Conservation (phyloP, 2,797 vertebrate genomes). For the Petrocephalus schoutedeni region DNA sequence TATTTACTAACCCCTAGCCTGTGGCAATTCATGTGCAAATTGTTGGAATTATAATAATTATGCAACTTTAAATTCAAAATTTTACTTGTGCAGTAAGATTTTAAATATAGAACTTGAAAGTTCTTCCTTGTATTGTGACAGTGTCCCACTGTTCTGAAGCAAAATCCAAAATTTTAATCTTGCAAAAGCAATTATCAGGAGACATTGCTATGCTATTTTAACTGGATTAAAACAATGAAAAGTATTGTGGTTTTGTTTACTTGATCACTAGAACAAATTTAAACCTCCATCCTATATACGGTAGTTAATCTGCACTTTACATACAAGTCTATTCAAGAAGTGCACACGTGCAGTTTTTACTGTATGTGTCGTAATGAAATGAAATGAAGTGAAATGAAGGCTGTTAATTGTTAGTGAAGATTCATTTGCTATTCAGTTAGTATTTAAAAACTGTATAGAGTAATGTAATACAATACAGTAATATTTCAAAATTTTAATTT, state of each 20-base stretch:
- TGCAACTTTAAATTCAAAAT: not conserved
- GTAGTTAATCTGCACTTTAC: not conserved
- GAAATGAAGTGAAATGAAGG: not conserved
- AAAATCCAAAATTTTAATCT: not conserved
- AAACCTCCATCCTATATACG: not conserved
- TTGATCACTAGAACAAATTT: not conserved
- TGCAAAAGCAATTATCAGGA: not conserved
- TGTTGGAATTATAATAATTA: not conserved
- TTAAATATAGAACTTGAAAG: not conserved
- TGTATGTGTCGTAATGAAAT: not conserved
- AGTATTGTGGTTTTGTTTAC: not conserved
- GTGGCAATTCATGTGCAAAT: not conserved
- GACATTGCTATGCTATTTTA: not conserved
- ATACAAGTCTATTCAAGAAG: not conserved
- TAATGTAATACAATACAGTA: not conserved
- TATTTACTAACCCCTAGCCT: not conserved
- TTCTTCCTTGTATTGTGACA: not conserved
- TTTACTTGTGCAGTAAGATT: not conserved
- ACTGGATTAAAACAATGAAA: not conserved
- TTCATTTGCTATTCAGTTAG: not conserved
- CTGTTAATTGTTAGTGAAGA: not conserved
- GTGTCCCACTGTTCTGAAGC: too few species aligned
- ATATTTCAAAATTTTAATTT: not conserved
- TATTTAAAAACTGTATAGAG: not conserved
- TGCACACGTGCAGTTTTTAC: not conserved